These are phyloP conservation scores for Sinopyrophorus schimmeli DNA, from an alignment of 2,888 invertebrate species.

Conservation along the genomic window DNA sequence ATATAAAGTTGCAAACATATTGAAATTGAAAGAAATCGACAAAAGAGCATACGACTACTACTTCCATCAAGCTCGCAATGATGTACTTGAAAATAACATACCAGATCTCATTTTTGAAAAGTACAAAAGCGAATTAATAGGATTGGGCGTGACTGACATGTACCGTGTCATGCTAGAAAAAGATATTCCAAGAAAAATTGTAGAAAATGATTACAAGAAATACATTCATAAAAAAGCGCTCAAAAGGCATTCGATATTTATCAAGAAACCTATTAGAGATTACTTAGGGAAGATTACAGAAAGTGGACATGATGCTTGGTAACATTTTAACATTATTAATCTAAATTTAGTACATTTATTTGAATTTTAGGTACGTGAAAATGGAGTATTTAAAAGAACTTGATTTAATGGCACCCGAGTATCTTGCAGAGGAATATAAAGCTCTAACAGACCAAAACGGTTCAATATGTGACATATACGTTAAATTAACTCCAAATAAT, in stretches of 20 bases:
- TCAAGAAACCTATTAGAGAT: slow-evolving; percentile 74
- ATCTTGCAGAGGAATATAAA: slow-evolving; percentile 74
- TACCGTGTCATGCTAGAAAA: slow-evolving; percentile 80
- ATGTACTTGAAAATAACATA: slow-evolving; percentile 79
- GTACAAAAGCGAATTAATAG: slow-evolving; percentile 76
- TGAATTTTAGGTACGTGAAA: slow-evolving; percentile 65
- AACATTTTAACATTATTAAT: slow-evolving; percentile 43
- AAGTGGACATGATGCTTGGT: slow-evolving; percentile 67
- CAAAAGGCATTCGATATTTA: slow-evolving; percentile 73
- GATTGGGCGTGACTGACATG: slow-evolving; percentile 87
- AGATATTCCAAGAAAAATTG: slow-evolving; percentile 65
- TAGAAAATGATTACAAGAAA: slow-evolving; percentile 78
- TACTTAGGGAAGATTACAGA: slow-evolving; percentile 62
- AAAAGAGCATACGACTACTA: slow-evolving; percentile 79
- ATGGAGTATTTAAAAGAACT: slow-evolving; percentile 80
- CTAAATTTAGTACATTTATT: slow-evolving; percentile 2
- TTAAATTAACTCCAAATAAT: slow-evolving; percentile 68
- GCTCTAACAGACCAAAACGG: slow-evolving; percentile 70
- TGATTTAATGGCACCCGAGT: slow-evolving; percentile 79
- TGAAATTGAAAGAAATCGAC: slow-evolving; percentile 69
- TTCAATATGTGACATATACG: slow-evolving; percentile 67
- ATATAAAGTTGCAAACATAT: slow-evolving; percentile 71
- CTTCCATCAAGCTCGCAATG: slow-evolving; percentile 81
- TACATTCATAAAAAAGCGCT: slow-evolving; percentile 81
- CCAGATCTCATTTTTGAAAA: slow-evolving; percentile 79